phyloP scores from a whole-genome alignment of 2,797 vertebrate genomes.

The Otolemur crassicaudatus region DNA sequence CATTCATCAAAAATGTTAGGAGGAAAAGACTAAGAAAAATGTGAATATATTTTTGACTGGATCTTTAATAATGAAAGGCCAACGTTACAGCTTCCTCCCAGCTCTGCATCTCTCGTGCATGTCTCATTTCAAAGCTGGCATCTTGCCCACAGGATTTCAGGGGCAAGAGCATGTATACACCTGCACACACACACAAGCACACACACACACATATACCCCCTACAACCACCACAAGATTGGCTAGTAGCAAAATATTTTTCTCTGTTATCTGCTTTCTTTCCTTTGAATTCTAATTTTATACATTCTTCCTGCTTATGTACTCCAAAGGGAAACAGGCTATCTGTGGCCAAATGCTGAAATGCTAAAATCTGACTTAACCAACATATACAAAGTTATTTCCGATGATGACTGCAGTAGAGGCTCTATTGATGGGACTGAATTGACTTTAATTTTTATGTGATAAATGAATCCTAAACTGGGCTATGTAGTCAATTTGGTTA shows the following conservation, averaged over 20 bases:
- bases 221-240: not conserved
- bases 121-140: slow-evolving; percentile 62
- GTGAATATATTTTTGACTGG: not conserved
- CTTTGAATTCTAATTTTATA: slow-evolving; percentile 68
- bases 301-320: slow-evolving; percentile 68
- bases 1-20: slow-evolving; percentile 50
- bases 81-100: not conserved
- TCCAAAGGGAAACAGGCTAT: slow-evolving; percentile 70
- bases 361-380: slow-evolving; percentile 64
- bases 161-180: not conserved
- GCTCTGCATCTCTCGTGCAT: not conserved
- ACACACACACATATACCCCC: not conserved
- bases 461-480: slow-evolving; percentile 68
- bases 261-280: slow-evolving; percentile 49
- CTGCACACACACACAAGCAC: accelerated
- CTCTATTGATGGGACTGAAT: slow-evolving; percentile 62
- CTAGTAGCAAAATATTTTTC: slow-evolving; percentile 30
- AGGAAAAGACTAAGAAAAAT: slow-evolving; percentile 48
- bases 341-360: slow-evolving; percentile 65
- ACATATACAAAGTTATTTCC: slow-evolving; percentile 67
- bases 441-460: slow-evolving; percentile 79
- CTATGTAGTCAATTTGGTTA: slow-evolving; percentile 64
- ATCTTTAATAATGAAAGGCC: slow-evolving; percentile 1
- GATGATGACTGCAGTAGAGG: slow-evolving; percentile 60
- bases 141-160: not conserved